Evolutionary conservation across 2,113 vertebrate genomes (phyloP).

Genomic region (Pampusana beccarii): DNA sequence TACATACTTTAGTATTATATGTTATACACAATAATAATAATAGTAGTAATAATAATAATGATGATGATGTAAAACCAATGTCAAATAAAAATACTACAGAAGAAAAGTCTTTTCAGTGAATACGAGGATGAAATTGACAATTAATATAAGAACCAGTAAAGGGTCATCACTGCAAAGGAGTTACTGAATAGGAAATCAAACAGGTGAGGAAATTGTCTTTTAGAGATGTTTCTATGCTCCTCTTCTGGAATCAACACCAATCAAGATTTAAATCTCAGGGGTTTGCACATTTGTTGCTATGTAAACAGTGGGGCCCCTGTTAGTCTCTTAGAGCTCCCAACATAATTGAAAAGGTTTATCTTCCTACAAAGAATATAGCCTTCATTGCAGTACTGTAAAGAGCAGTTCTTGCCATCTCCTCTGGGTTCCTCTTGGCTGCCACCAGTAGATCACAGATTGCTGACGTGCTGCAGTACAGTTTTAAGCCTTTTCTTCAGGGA

Average conservation of each 20-base stretch:
- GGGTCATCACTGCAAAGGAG: not conserved
- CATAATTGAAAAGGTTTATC: slow-evolving; percentile 57
- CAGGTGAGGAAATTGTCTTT: not conserved
- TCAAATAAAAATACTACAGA: not conserved
- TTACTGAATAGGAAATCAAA: not conserved
- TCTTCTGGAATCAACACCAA: not conserved
- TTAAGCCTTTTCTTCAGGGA: not conserved
- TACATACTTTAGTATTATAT: not conserved
- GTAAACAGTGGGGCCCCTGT: not conserved
- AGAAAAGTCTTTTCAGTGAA: not conserved
- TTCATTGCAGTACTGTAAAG: not conserved
- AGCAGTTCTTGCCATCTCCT: not conserved
- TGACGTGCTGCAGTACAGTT: not conserved
- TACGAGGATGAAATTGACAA: not conserved
- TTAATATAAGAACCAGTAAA: not conserved
- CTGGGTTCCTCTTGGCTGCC: not conserved
- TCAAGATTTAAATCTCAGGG: not conserved
- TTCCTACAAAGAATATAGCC: slow-evolving; percentile 6
- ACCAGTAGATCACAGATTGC: not conserved
- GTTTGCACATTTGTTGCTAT: not conserved
- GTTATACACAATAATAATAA: not conserved
- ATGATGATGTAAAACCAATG: not conserved
- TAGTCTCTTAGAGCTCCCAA: not conserved
- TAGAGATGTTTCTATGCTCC: not conserved
- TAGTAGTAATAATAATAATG: not conserved